phyloP scores from a whole-genome alignment of 2,888 invertebrate species.

The Ischnura elegans region DNA sequence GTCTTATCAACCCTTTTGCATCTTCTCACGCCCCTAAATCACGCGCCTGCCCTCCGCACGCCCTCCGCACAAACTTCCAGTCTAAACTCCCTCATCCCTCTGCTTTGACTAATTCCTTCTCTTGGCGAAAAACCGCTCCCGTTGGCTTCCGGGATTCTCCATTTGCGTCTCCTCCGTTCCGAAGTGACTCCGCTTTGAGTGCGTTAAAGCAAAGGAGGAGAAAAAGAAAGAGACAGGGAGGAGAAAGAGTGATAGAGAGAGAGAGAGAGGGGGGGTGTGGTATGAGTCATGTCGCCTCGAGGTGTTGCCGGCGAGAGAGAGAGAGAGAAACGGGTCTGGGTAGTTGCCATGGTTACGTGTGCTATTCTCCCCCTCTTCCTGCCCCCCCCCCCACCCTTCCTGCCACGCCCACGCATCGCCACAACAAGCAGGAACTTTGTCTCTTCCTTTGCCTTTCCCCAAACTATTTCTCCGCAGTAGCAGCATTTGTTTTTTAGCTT shows the following conservation, averaged over 20 bases:
- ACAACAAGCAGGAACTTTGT: neutral
- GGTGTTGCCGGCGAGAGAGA: neutral
- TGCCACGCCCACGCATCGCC: neutral
- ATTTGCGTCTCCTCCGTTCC: neutral
- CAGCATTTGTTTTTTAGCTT: too few relatives aligned
- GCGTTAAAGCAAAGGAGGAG: too few relatives aligned
- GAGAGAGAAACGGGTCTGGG: neutral
- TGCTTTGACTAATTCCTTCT: neutral
- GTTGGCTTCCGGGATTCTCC: neutral
- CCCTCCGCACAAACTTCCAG: neutral
- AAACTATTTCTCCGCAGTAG: too few relatives aligned
- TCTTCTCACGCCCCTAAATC: slow-evolving; percentile 41
- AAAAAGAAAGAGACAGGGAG: neutral
- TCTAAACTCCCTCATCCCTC: neutral
- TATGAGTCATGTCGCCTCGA: slow-evolving; percentile 54
- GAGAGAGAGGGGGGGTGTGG: neutral
- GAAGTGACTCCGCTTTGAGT: too few relatives aligned
- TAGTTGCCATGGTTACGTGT: slow-evolving; percentile 47
- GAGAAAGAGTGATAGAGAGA: neutral
- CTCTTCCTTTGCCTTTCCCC: neutral
- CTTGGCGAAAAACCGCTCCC: neutral
- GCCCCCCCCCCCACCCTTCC: neutral
- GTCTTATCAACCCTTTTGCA: slow-evolving; percentile 56
- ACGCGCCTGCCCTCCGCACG: neutral
- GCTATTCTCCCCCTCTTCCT: neutral